Percentiles rank a stretch among this genome's conserved stretches.
These are phyloP conservation scores for Alitta virens DNA, from an alignment of 2,888 invertebrate genomes.

Conservation along the genomic window DNA sequence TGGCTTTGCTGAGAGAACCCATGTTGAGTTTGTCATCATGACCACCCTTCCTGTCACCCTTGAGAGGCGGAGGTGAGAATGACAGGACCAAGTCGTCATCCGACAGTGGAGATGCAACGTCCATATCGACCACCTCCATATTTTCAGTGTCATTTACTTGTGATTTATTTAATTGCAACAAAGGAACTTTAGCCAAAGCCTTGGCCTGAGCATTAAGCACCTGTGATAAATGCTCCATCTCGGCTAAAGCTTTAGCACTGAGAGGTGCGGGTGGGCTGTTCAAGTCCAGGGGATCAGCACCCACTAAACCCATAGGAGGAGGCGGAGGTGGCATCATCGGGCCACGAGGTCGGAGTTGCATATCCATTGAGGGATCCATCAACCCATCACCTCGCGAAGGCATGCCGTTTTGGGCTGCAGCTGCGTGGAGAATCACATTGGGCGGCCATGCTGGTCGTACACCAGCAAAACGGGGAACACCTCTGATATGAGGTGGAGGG, in stretches of 20 bases:
- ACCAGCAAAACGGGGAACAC: conserved; percentile 27
- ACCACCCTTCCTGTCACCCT: neutral
- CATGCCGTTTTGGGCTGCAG: conserved; percentile 6
- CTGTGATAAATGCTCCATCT: conserved; percentile 39
- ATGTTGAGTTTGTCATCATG: neutral
- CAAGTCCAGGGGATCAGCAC: conserved; percentile 7
- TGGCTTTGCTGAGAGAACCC: neutral
- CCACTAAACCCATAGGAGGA: neutral
- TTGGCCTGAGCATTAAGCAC: conserved; percentile 32
- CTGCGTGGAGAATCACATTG: neutral
- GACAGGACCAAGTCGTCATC: conserved; percentile 41
- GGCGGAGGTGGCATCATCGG: conserved; percentile 8
- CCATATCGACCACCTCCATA: conserved; percentile 65
- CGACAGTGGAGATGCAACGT: conserved; percentile 63
- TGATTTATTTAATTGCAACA: conserved; percentile 29
- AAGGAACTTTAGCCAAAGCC: conserved; percentile 34
- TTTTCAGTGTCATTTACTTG: conserved; percentile 29
- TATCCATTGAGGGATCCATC: neutral
- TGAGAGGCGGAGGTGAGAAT: conserved; percentile 37
- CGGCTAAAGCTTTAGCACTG: conserved; percentile 24
- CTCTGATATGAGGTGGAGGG: conserved; percentile 29
- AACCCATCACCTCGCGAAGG: conserved; percentile 4
- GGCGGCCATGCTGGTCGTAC: conserved; percentile 19
- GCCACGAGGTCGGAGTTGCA: neutral
- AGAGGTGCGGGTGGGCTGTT: conserved; percentile 25